A percentile compares a stretch with the other conserved stretches of the same genome.
phyloP scores from a whole-genome alignment of 2,797 vertebrate genomes.

The Takifugu rubripes region DNA sequence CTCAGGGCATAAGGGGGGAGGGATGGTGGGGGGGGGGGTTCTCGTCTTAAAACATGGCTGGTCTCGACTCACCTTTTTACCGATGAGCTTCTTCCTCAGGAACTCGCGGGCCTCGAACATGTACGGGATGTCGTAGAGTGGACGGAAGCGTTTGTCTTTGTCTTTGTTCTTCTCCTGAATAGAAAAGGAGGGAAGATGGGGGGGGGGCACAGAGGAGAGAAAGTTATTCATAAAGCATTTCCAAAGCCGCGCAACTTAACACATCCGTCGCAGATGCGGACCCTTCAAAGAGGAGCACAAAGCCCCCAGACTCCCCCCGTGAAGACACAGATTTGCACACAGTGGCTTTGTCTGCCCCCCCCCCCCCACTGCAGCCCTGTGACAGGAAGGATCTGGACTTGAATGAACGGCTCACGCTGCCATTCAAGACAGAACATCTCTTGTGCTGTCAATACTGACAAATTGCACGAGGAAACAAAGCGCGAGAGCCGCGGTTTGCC shows the following conservation, averaged over 20 bases:
- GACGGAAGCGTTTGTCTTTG: conserved; percentile 96
- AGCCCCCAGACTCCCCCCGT: not conserved
- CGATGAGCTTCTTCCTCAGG: conserved; percentile 96
- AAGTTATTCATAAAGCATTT: conserved; percentile 11
- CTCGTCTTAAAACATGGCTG: not conserved
- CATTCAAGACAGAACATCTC: not conserved
- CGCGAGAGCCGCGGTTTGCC: conserved; percentile 9
- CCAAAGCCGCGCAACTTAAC: conserved; percentile 5
- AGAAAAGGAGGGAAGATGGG: not conserved
- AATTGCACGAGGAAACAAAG: conserved; percentile 9
- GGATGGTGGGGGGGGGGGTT: too few relatives aligned
- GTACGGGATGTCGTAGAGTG: conserved; percentile 97
- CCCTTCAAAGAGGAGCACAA: not conserved
- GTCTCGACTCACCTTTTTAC: conserved; percentile 85
- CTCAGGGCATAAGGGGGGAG: not conserved
- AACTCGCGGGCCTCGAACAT: conserved; percentile 99
- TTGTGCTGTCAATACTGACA: conserved; percentile 20
- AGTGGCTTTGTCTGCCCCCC: conserved; percentile 15
- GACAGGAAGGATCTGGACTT: conserved; percentile 18
- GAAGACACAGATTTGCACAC: conserved; percentile 5
- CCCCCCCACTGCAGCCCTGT: conserved; percentile 10
- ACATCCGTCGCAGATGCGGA: conserved; percentile 1
- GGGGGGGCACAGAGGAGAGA: conserved; percentile 11
- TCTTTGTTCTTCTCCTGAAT: conserved; percentile 85
- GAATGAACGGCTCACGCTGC: conserved; percentile 1